phyloP scores from a whole-genome alignment of 2,888 invertebrate species.

The Catonia carolina region DNA sequence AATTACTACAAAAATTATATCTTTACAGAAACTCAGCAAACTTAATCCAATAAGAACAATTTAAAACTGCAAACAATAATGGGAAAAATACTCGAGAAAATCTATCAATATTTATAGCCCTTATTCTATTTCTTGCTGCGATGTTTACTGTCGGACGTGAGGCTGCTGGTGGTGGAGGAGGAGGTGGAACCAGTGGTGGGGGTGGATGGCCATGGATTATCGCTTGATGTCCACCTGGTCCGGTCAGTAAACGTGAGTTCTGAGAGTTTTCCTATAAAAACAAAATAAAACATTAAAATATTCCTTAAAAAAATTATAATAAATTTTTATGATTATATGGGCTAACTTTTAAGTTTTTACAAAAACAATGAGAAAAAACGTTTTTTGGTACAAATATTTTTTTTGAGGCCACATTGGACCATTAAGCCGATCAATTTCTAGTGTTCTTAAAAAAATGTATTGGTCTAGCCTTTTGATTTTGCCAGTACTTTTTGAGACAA shows the following conservation, averaged over 20 bases:
- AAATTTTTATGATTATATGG: no score
- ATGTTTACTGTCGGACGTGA: constrained; percentile 44
- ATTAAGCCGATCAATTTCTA: no score
- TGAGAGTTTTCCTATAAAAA: constrained; percentile 43
- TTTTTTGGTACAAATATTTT: no score
- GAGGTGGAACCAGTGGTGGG: constrained; percentile 31
- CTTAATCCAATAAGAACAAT: constrained; percentile 64
- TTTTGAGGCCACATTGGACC: no score
- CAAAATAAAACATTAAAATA: constrained; percentile 8
- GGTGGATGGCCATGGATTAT: constrained; percentile 26
- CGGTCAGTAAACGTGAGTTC: constrained; percentile 43
- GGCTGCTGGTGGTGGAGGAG: constrained; percentile 39
- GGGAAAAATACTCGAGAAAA: constrained; percentile 65
- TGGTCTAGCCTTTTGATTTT: no score
- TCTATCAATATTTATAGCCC: constrained; percentile 64
- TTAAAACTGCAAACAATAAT: constrained; percentile 58
- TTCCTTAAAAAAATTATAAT: no score
- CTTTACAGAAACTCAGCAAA: constrained; percentile 53
- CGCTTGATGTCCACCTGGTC: constrained; percentile 33
- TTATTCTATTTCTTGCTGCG: constrained; percentile 54
- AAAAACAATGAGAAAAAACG: no score
- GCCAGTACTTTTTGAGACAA: no score
- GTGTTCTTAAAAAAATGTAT: no score
- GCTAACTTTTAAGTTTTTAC: no score
- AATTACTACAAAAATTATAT: no score